A percentile compares a stretch with the other conserved stretches of the same genome.
phyloP scores from a whole-genome alignment of 2,113 vertebrate genomes.

The Daboia siamensis region DNA sequence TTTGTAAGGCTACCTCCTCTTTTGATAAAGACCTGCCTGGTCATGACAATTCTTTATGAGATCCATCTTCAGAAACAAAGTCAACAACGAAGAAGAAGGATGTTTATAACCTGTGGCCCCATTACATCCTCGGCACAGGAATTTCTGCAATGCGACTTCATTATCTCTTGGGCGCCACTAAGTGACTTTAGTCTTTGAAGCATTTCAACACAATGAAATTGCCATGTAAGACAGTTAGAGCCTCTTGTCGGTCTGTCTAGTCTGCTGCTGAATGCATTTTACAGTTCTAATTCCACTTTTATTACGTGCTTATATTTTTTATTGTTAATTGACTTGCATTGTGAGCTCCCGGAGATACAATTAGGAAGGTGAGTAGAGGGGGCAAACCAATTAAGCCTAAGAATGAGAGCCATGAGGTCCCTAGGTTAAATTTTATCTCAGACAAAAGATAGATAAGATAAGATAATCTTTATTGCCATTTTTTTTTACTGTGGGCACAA shows the following conservation, averaged over 20 bases:
- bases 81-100: neutral
- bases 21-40: neutral
- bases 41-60: neutral
- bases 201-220: neutral
- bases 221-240: neutral
- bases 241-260: neutral
- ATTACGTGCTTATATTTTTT: neutral
- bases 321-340: neutral
- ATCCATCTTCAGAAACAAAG: neutral
- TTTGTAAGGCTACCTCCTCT: neutral
- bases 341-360: neutral
- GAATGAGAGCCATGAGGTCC: neutral
- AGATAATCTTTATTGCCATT: too few species aligned
- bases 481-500: too few species aligned
- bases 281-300: neutral
- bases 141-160: neutral
- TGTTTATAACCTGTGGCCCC: neutral
- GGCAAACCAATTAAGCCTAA: neutral
- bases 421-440: neutral
- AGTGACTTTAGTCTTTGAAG: neutral
- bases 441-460: neutral
- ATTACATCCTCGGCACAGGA: neutral
- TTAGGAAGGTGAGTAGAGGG: neutral
- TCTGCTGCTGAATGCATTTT: neutral
- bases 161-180: neutral